These are phyloP conservation scores for Leptopilina clavipes DNA, from an alignment of 1,140 invertebrate genomes.

Conservation along the genomic window DNA sequence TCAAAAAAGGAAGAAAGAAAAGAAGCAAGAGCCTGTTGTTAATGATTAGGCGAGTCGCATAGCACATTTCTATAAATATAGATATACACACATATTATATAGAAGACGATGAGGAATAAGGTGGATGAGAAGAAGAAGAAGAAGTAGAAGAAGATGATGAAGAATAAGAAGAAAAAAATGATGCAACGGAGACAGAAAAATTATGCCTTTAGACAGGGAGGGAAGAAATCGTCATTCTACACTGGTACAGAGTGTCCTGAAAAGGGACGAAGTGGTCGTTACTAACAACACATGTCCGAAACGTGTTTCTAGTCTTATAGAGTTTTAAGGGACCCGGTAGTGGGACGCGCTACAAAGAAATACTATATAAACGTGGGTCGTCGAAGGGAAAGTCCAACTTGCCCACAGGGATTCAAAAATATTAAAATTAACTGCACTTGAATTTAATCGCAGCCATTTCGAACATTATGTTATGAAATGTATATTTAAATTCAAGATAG, in stretches of 20 bases:
- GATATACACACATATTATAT: constrained; percentile 38
- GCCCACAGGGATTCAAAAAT: no score
- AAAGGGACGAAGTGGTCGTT: constrained; percentile 58
- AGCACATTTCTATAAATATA: constrained; percentile 57
- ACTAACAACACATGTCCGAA: constrained; percentile 62
- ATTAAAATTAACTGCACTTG: neutral
- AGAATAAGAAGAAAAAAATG: neutral
- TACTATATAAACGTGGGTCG: neutral
- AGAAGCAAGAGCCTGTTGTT: constrained; percentile 40
- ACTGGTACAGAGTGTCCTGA: constrained; percentile 52
- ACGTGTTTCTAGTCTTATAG: constrained; percentile 52
- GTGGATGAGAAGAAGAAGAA: neutral
- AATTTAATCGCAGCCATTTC: neutral
- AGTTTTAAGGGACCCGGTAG: constrained; percentile 39
- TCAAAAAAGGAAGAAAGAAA: constrained; percentile 48
- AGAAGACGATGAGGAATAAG: constrained; percentile 42
- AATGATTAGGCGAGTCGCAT: constrained; percentile 50
- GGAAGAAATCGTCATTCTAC: constrained; percentile 37
- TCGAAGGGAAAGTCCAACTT: constrained; percentile 41
- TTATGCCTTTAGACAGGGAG: constrained; percentile 36
- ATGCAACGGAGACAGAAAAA: constrained; percentile 52
- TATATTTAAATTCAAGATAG: no score
- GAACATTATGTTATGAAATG: no score
- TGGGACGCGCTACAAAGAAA: constrained; percentile 11
- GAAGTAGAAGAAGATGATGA: constrained; percentile 39